A percentile compares a stretch with the other conserved stretches of the same genome.
Conservation (phyloP, 2,888 invertebrate species). For the Daptonema setosum region DNA sequence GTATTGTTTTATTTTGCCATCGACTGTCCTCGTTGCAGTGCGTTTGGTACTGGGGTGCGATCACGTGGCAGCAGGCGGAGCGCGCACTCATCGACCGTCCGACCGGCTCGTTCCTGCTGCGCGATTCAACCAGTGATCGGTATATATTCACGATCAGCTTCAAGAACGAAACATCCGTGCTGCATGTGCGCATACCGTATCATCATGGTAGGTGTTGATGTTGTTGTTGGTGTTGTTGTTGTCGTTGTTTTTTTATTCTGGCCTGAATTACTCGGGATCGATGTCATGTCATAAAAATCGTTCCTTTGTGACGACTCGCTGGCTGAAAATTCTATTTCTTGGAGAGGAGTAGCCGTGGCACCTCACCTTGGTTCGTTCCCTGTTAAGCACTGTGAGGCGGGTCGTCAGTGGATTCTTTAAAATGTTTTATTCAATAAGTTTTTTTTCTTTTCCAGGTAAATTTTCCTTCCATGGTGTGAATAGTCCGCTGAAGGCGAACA, state of each 20-base stretch:
- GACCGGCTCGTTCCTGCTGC: constrained; percentile 52
- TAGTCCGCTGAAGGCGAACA: background rate
- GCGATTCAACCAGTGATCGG: constrained; percentile 51
- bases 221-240: background rate
- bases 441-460: background rate
- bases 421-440: background rate
- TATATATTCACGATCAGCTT: constrained; percentile 47
- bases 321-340: too few species aligned
- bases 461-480: constrained; percentile 3
- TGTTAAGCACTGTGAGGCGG: too few species aligned
- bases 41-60: constrained; percentile 63
- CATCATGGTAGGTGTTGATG: constrained; percentile 42
- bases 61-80: constrained; percentile 49
- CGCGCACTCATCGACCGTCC: constrained; percentile 44
- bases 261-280: background rate
- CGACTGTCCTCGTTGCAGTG: too few species aligned
- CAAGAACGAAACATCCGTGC: constrained; percentile 42
- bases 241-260: background rate
- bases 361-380: too few species aligned
- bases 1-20: too few species aligned
- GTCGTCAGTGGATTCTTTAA: too few species aligned
- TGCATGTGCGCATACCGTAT: constrained; percentile 53
- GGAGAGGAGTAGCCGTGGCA: too few species aligned
- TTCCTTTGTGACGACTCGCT: too few species aligned
- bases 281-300: background rate